Conservation (phyloP, 92 coral and sea anemone genomes). For the Bergia puertoricense region DNA sequence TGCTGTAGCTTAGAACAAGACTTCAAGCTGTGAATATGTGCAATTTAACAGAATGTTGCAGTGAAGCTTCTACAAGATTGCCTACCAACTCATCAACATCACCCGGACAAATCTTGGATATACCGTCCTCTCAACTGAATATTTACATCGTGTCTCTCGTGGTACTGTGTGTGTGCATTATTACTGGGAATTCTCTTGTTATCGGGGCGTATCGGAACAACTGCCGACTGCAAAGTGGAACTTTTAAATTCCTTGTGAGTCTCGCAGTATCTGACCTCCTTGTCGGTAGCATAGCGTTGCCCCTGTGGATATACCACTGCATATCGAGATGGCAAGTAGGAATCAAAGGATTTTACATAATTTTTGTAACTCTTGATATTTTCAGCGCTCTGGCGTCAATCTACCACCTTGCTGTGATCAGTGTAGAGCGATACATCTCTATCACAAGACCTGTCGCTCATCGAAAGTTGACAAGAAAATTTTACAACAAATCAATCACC, state of each 20-base stretch:
- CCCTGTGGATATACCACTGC: conserved; percentile 34
- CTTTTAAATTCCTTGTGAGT: conserved; percentile 34
- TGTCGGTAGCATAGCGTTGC: conserved; percentile 36
- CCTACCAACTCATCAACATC: not conserved
- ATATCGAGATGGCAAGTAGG: conserved; percentile 29
- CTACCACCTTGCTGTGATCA: conserved; percentile 30
- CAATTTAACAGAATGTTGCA: conserved; percentile 8
- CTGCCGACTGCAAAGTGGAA: conserved; percentile 21
- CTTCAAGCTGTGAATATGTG: not conserved
- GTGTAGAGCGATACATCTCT: conserved; percentile 28
- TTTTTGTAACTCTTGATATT: conserved; percentile 33
- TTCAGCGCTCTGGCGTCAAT: conserved; percentile 41
- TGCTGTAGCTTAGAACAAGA: not conserved
- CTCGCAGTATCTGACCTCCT: conserved; percentile 38
- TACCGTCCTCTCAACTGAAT: conserved; percentile 3
- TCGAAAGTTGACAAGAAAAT: conserved; percentile 30
- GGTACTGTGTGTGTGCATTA: conserved; percentile 10
- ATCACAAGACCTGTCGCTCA: conserved; percentile 21
- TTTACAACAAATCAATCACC: conserved; percentile 30
- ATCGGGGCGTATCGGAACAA: conserved; percentile 28
- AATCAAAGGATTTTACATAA: conserved; percentile 17
- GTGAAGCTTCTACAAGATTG: not conserved
- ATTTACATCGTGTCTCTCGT: conserved; percentile 12
- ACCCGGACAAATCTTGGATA: conserved; percentile 10
- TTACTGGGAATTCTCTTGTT: conserved; percentile 30